phyloP scores from a whole-genome alignment of 2,888 invertebrate species.

The Priocnemis perturbator region DNA sequence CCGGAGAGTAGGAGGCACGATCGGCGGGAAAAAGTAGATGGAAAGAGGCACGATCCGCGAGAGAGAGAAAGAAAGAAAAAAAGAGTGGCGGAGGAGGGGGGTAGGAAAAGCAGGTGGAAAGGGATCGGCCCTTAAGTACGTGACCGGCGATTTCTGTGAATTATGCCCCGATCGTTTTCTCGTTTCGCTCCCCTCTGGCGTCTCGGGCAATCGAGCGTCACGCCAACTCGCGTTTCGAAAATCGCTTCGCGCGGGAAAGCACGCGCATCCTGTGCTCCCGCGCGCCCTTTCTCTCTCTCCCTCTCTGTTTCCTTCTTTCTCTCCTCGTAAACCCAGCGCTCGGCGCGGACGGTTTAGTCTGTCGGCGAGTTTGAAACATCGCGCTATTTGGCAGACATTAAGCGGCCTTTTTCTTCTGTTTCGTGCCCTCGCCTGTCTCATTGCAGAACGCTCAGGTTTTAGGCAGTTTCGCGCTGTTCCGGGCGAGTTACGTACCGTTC shows the following conservation, averaged over 20 bases:
- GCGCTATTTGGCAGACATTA: too few relatives aligned
- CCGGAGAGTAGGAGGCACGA: too few relatives aligned
- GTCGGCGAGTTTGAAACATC: too few relatives aligned
- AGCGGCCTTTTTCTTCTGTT: too few relatives aligned
- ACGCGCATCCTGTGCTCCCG: neutral
- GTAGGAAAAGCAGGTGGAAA: conserved; percentile 1
- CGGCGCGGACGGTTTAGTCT: too few relatives aligned
- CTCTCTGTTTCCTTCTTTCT: neutral
- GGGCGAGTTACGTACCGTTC: too few relatives aligned
- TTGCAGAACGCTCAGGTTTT: too few relatives aligned
- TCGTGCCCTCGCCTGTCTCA: too few relatives aligned
- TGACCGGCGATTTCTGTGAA: conserved; percentile 65
- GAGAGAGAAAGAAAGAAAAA: neutral
- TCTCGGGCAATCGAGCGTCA: conserved; percentile 58
- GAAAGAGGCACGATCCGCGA: too few relatives aligned
- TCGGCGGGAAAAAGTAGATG: too few relatives aligned
- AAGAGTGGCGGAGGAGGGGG: neutral
- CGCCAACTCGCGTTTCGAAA: conserved; percentile 65
- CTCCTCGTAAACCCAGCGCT: too few relatives aligned
- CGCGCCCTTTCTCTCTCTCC: neutral
- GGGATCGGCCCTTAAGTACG: conserved; percentile 47
- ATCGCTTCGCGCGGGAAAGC: conserved; percentile 45
- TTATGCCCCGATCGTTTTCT: conserved; percentile 66
- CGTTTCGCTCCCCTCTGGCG: conserved; percentile 50
- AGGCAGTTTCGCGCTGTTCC: too few relatives aligned